phyloP scores from a whole-genome alignment of 2,888 invertebrate genomes.

The Coleophora deauratella region DNA sequence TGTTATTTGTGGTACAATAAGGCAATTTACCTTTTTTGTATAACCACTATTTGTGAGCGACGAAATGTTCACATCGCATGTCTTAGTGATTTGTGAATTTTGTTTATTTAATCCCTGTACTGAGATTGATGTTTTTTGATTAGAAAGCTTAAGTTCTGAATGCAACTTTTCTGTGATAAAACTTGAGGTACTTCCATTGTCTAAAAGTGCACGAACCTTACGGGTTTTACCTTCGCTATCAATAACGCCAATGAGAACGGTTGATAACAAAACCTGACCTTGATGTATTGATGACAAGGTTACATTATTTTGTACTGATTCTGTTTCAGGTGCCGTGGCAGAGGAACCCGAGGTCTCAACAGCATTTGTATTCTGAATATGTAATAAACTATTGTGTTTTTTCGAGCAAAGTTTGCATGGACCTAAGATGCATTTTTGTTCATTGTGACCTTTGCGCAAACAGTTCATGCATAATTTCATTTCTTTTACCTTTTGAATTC shows the following conservation, averaged over 20 bases:
- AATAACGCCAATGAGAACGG: constrained; percentile 4
- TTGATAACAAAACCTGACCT: constrained; percentile 6
- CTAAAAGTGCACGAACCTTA: constrained; percentile 4
- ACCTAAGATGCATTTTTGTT: constrained; percentile 11
- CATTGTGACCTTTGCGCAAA: constrained; percentile 13
- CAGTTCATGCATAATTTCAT: constrained; percentile 16
- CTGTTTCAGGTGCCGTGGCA: too few relatives aligned
- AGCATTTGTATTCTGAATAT: neutral
- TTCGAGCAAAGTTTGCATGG: constrained; percentile 8
- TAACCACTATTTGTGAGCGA: constrained; percentile 3
- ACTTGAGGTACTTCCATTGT: constrained; percentile 10
- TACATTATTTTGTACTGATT: neutral
- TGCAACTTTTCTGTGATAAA: constrained; percentile 6
- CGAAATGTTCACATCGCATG: constrained; percentile 1
- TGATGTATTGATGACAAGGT: neutral
- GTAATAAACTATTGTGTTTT: constrained; percentile 10
- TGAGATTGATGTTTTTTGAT: constrained; percentile 5
- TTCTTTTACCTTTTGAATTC: constrained; percentile 12
- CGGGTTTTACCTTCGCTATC: constrained; percentile 2
- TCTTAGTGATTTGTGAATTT: constrained; percentile 3
- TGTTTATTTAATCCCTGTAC: constrained; percentile 11
- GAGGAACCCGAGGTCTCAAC: neutral
- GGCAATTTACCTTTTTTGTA: constrained; percentile 3
- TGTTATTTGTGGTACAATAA: constrained; percentile 7
- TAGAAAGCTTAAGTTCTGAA: neutral